Conservation (phyloP, 1,140 invertebrate genomes). For the Ridgeia piscesae region DNA sequence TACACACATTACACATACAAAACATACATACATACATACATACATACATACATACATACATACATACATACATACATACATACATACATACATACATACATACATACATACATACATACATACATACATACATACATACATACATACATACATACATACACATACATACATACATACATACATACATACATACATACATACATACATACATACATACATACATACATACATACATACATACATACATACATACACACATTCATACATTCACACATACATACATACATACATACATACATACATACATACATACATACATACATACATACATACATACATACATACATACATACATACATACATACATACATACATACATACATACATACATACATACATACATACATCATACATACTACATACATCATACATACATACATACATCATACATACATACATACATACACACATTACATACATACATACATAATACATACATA, state of each 20-base stretch:
- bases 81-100: background rate
- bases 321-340: background rate
- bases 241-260: slow-evolving; percentile 7
- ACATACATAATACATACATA: background rate
- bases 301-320: slow-evolving; percentile 10
- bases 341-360: background rate
- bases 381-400: background rate
- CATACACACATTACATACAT: slow-evolving; percentile 12
- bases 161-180: too few relatives aligned
- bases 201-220: too few relatives aligned
- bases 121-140: background rate
- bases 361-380: background rate
- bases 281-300: slow-evolving; percentile 7
- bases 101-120: background rate
- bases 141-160: too few relatives aligned
- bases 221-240: background rate
- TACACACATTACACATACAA: background rate
- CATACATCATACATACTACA: background rate
- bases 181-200: too few relatives aligned
- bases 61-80: background rate
- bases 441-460: slow-evolving; percentile 8
- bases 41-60: slow-evolving; percentile 13
- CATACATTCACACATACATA: slow-evolving; percentile 11
- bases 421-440: slow-evolving; percentile 10
- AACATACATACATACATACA: slow-evolving; percentile 17